Evolutionary conservation across 2,797 vertebrate genomes (phyloP).

Genomic region (Iguana delicatissima): DNA sequence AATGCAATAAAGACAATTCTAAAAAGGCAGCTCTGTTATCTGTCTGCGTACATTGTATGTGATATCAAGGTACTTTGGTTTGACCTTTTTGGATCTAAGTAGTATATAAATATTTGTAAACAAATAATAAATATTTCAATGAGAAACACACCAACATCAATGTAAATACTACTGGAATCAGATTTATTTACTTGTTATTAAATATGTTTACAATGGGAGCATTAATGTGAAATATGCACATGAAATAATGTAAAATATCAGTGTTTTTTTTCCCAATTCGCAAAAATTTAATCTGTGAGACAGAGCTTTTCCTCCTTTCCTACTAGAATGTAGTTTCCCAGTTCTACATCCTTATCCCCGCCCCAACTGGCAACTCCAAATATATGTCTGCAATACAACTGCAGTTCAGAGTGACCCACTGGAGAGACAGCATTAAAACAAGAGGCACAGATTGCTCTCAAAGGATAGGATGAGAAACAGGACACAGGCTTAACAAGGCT

Average conservation of each 20-base stretch:
- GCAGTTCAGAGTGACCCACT: not conserved
- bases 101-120: too few species aligned
- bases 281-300: not conserved
- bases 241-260: too few species aligned
- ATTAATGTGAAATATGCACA: not conserved
- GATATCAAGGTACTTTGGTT: too few species aligned
- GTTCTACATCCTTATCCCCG: not conserved
- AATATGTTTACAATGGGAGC: not conserved
- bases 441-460: not conserved
- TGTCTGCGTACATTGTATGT: not conserved
- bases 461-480: not conserved
- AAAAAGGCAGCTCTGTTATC: constrained; percentile 31
- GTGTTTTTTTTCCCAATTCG: not conserved
- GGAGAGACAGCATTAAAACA: not conserved
- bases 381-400: not conserved
- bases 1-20: constrained; percentile 34
- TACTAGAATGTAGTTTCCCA: not conserved
- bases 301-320: too few species aligned
- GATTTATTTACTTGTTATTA: not conserved
- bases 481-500: constrained; percentile 16
- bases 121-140: not conserved
- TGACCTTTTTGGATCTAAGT: too few species aligned
- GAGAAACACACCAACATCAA: not conserved
- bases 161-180: not conserved
- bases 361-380: not conserved